Evolutionary conservation across 1,140 invertebrate genomes (phyloP).

Genomic region (Gonatopus flavifemur): DNA sequence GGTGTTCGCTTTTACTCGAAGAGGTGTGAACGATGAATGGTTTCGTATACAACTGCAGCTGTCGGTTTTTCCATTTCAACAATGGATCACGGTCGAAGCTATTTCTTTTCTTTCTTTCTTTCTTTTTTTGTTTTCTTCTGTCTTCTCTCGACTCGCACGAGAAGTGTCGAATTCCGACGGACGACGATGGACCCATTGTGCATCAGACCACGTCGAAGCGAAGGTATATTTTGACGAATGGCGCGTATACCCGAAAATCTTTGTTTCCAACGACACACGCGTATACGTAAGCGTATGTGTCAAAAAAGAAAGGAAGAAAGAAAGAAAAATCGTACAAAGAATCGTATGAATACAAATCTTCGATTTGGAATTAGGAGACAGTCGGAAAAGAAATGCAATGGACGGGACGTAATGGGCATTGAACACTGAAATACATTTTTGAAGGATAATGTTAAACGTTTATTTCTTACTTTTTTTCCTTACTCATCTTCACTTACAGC

Average conservation of each 20-base stretch:
- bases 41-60: too few species aligned
- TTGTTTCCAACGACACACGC: slow-evolving; percentile 16
- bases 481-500: slow-evolving; percentile 47
- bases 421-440: slow-evolving; percentile 16
- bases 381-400: neutral
- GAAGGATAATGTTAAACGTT: slow-evolving; percentile 47
- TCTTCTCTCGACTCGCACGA: neutral
- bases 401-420: too few species aligned
- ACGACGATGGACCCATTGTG: too few species aligned
- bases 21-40: too few species aligned
- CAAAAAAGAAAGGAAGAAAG: too few species aligned
- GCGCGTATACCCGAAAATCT: neutral
- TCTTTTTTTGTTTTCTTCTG: neutral
- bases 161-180: slow-evolving; percentile 18
- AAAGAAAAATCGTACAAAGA: too few species aligned
- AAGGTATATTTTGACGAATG: slow-evolving; percentile 3
- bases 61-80: too few species aligned
- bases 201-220: neutral
- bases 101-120: neutral
- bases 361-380: too few species aligned
- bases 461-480: slow-evolving; percentile 45
- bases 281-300: too few species aligned
- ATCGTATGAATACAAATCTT: neutral
- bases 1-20: too few species aligned
- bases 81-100: too few species aligned